Conservation (phyloP, 2,797 vertebrate genomes). For the Sebastolobus altivelis region DNA sequence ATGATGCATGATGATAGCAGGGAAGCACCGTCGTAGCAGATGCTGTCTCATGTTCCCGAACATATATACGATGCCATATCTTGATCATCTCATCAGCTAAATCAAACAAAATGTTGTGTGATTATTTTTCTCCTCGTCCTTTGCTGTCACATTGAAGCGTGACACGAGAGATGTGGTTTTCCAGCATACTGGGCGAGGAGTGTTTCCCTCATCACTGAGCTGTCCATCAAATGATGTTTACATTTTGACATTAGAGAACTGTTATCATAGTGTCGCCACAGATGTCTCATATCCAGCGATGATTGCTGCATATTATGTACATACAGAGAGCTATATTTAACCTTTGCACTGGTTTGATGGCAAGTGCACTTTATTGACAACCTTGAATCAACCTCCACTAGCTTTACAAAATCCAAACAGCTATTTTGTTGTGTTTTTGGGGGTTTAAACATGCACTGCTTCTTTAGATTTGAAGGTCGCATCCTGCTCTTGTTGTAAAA, state of each 20-base stretch:
- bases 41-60: neutral
- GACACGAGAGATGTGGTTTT: conserved; percentile 39
- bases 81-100: conserved; percentile 39
- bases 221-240: conserved; percentile 67
- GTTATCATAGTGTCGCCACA: conserved; percentile 35
- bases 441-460: conserved; percentile 15
- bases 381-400: conserved; percentile 63
- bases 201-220: conserved; percentile 27
- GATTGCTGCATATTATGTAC: conserved; percentile 50
- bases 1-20: conserved; percentile 39
- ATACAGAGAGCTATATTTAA: conserved; percentile 66
- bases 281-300: conserved; percentile 27
- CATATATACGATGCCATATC: conserved; percentile 6
- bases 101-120: neutral
- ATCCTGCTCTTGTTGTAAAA: conserved; percentile 11
- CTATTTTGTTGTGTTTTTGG: neutral
- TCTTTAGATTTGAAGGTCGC: conserved; percentile 32
- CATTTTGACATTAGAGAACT: conserved; percentile 64
- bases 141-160: conserved; percentile 26
- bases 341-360: conserved; percentile 69
- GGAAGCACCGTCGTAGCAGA: conserved; percentile 28
- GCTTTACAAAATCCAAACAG: conserved; percentile 50
- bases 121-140: conserved; percentile 16
- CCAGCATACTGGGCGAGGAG: conserved; percentile 12
- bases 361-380: conserved; percentile 77